Evolutionary conservation across 1,140 invertebrate genomes (phyloP).

Genomic region (Drosophila mojavensis): DNA sequence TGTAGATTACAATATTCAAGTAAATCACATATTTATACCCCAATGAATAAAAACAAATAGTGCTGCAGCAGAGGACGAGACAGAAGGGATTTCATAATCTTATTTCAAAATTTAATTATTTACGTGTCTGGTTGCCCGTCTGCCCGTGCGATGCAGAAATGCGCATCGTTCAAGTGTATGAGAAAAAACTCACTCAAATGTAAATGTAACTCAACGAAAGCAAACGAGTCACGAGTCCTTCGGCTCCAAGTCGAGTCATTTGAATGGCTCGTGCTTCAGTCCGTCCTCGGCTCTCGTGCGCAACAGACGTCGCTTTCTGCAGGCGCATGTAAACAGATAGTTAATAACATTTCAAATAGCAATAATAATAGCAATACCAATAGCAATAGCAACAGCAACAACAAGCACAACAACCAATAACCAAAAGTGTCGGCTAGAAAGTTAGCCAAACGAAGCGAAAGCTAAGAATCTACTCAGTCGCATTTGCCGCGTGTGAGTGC

Average conservation of each 20-base stretch:
- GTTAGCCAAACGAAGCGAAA: conserved; percentile 33
- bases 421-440: conserved; percentile 29
- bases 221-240: conserved; percentile 40
- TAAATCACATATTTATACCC: background rate
- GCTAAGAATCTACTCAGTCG: background rate
- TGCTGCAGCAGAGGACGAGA: too few relatives aligned
- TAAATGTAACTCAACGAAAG: conserved; percentile 30
- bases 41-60: background rate
- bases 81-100: background rate
- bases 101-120: conserved; percentile 1
- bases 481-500: background rate
- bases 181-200: conserved; percentile 47
- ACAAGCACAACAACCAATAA: conserved; percentile 19
- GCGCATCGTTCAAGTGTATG: background rate
- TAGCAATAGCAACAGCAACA: conserved; percentile 9
- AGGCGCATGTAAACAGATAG: conserved; percentile 26
- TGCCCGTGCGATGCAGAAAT: background rate
- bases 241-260: conserved; percentile 23
- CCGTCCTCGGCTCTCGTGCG: conserved; percentile 76
- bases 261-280: conserved; percentile 45
- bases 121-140: background rate
- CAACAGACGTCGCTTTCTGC: conserved; percentile 57
- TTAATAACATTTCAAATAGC: conserved; percentile 3
- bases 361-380: conserved; percentile 23
- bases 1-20: too few relatives aligned